Evolutionary conservation across 2,888 invertebrate species (phyloP).

Genomic region (Philhelius pedissequus): DNA sequence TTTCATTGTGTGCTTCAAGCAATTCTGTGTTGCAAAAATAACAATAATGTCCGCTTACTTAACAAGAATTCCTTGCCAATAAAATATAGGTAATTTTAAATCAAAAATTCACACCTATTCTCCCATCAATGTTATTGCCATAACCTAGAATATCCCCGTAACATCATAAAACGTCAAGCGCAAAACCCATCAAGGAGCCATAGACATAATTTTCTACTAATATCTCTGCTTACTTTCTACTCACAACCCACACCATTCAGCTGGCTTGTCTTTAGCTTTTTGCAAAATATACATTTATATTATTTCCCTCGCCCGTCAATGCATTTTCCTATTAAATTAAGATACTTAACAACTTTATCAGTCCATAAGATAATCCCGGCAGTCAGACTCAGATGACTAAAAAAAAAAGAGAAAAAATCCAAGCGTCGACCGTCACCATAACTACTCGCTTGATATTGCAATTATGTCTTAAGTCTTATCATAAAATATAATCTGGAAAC

Average conservation of each 20-base stretch:
- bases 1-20: too few species aligned
- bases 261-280: not conserved
- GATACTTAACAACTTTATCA: conserved; percentile 61
- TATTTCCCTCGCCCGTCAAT: not conserved
- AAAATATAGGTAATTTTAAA: not conserved
- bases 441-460: conserved; percentile 49
- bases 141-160: not conserved
- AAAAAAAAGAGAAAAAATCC: not conserved
- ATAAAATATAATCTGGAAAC: conserved; percentile 63
- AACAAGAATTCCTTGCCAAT: not conserved
- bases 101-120: not conserved
- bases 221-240: not conserved
- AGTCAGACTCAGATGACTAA: not conserved
- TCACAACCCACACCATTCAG: not conserved
- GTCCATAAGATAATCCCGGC: conserved; percentile 46
- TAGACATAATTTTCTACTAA: not conserved
- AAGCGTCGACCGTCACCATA: conserved; percentile 34
- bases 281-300: not conserved
- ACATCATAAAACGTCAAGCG: not conserved
- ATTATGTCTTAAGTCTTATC: conserved; percentile 57
- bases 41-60: too few species aligned
- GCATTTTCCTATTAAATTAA: conserved; percentile 43
- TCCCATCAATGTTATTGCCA: not conserved
- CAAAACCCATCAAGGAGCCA: not conserved
- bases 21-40: too few species aligned